Evolutionary conservation across 2,113 vertebrate species (phyloP).

Genomic region (Struthio camelus): DNA sequence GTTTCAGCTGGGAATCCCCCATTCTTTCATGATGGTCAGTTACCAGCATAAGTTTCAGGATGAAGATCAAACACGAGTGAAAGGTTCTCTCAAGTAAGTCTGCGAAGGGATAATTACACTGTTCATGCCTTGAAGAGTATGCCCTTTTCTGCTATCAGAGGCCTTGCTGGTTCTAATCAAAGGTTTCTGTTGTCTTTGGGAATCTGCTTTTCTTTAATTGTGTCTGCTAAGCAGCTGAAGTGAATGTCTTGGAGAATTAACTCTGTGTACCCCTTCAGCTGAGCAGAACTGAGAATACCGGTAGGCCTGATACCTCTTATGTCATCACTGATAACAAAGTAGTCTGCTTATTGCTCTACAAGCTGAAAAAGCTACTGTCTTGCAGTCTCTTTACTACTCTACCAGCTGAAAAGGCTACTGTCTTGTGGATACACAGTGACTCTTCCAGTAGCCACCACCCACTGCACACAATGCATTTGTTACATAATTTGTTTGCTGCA

Average conservation of each 20-base stretch:
- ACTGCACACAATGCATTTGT: not conserved
- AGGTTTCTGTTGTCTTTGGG: not conserved
- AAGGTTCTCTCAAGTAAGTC: slow-evolving; percentile 94
- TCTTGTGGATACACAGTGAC: not conserved
- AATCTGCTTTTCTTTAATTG: not conserved
- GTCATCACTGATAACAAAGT: not conserved
- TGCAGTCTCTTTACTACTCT: not conserved
- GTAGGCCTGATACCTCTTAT: not conserved
- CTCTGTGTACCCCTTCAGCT: not conserved
- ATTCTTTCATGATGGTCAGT: slow-evolving; percentile 95
- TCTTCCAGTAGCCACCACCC: not conserved
- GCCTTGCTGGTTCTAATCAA: not conserved
- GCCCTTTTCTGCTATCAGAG: not conserved
- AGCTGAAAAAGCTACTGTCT: not conserved
- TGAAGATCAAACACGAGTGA: slow-evolving; percentile 95
- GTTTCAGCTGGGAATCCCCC: slow-evolving; percentile 92
- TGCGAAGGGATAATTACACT: not conserved
- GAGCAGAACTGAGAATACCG: not conserved
- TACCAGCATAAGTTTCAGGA: slow-evolving; percentile 99
- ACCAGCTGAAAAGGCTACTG: not conserved
- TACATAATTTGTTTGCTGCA: not conserved
- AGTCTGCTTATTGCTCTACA: not conserved
- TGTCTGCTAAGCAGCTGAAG: not conserved
- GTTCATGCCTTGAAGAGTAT: not conserved
- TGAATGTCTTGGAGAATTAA: not conserved